Evolutionary conservation across 2,888 invertebrate genomes (phyloP), one percentile per base, ranked within the genome.

Genomic region (Leptopilina myrica): DNA sequence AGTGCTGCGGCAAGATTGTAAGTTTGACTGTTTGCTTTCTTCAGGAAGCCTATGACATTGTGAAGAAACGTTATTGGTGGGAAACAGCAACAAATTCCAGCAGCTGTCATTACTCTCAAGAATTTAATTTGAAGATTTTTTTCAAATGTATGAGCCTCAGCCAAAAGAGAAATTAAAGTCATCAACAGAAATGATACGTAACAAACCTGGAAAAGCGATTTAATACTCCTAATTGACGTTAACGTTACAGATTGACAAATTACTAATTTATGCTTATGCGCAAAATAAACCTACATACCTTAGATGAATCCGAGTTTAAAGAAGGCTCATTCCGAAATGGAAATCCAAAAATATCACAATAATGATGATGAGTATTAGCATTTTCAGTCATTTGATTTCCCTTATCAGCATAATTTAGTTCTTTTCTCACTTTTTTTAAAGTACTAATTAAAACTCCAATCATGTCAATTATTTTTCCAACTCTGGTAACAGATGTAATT

Each of bases 81-180:
- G 85, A 94, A 94, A 86, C 95, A 95, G 87, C 95, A 95, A 86
- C 95, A 95, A 0, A 93, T 94, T 0, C 95, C 95, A 77, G 93
- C 93, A 67, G 91, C 91, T 9, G 93, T 92, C 92, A 94, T 93
- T 2, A 93, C 93, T 82, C 93, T 93, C 0, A 94, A 88, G n/a
- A 94, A 86, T 79, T 93, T 92, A 20, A 92, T 90, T 62, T 93
- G 90, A 2, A 94, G 86, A 14, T 92, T 89, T 12, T 88, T 85
- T 1, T 90, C 89, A 0, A 92, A 92, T 0, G 92, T 86, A 40
- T 90, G 90, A 3, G 93, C 93, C 78, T 93, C 93, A 2, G 92
- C 91, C 0, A 93, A 88, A 3, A 94, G 87, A 0, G 92, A 90
- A 0, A 93, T 91, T 1, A 95, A 88, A 0, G 93, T 93, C 80